phyloP scores from a whole-genome alignment of 2,888 invertebrate species.

The Lithophane semibrunnea region DNA sequence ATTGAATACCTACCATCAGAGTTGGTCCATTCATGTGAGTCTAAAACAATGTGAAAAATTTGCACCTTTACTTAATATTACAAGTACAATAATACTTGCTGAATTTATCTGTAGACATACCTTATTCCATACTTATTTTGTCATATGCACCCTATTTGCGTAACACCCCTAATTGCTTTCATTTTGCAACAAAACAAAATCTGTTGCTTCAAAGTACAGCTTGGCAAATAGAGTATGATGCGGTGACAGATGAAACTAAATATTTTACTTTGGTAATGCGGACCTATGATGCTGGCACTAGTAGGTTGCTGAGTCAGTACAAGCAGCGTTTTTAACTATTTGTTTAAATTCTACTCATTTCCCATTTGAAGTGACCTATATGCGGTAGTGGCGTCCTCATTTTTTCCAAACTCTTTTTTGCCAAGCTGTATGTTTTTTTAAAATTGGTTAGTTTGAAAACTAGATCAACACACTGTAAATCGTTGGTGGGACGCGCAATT shows the following conservation, averaged over 20 bases:
- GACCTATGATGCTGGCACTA: too few species aligned
- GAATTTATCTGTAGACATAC: slow-evolving; percentile 27
- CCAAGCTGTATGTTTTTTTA: too few species aligned
- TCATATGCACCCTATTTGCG: neutral
- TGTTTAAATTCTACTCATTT: too few species aligned
- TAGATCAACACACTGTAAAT: slow-evolving; percentile 4
- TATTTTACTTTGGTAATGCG: too few species aligned
- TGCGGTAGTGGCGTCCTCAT: too few species aligned
- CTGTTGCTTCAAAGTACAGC: neutral
- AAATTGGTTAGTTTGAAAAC: slow-evolving; percentile 5
- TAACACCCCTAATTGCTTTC: neutral
- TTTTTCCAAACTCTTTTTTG: too few species aligned
- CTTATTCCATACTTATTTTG: neutral
- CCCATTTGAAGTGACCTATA: too few species aligned
- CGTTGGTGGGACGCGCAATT: neutral
- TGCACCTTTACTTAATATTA: slow-evolving; percentile 59
- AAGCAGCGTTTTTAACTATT: too few species aligned
- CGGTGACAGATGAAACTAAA: too few species aligned
- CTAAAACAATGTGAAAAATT: slow-evolving; percentile 85
- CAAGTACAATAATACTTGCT: slow-evolving; percentile 18
- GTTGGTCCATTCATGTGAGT: slow-evolving; percentile 85
- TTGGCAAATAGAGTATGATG: too few species aligned
- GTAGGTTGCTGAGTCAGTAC: too few species aligned
- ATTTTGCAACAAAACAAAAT: neutral
- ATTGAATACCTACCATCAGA: slow-evolving; percentile 81